Evolutionary conservation across 2,888 invertebrate genomes (phyloP), one percentile per base, ranked within the genome.

Genomic region (Leptopterna dolabrata): DNA sequence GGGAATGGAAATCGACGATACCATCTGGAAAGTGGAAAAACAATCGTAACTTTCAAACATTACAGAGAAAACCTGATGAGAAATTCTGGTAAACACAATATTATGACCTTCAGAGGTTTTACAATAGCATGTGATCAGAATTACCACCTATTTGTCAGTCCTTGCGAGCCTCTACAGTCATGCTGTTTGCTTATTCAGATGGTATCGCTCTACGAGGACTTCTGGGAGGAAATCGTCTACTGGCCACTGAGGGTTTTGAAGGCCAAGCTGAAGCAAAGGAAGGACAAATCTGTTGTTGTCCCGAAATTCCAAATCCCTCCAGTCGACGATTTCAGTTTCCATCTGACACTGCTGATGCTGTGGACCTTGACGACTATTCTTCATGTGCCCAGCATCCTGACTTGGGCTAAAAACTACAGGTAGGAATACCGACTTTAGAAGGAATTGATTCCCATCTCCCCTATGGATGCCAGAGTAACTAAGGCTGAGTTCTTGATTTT

Each of bases 391-490:
- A 94, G 95, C 70, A 93, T 95, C 19, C 91, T 97, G 70, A 95
- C 96, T 6, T 97, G 97, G 97, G 95, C 96, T 0, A 95, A 95
- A 91, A 96, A 95, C 92, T 96, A 95, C 90, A 94, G 94, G 96
- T 96, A 93, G 93, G 36, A 36, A 93, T 93, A 80, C 19, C 73
- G n/a, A n/a, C n/a, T n/a, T 7, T 7, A 36, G 36, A 36, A 36
- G 36, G 36, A n/a, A n/a, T n/a, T n/a, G n/a, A n/a, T n/a, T n/a
- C n/a, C n/a, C n/a, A n/a, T n/a, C n/a, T n/a, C n/a, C n/a, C n/a
- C n/a, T n/a, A n/a, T n/a, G n/a, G n/a, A n/a, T n/a, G n/a, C n/a
- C n/a, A n/a, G n/a, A n/a, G n/a, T n/a, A n/a, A n/a, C n/a, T n/a
- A n/a, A n/a, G n/a, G n/a, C n/a, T n/a, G n/a, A n/a, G n/a, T n/a